Percentiles rank a stretch among this genome's conserved stretches.
Conservation (phyloP, 2,888 invertebrate genomes). For the Drosophila eohydei region DNA sequence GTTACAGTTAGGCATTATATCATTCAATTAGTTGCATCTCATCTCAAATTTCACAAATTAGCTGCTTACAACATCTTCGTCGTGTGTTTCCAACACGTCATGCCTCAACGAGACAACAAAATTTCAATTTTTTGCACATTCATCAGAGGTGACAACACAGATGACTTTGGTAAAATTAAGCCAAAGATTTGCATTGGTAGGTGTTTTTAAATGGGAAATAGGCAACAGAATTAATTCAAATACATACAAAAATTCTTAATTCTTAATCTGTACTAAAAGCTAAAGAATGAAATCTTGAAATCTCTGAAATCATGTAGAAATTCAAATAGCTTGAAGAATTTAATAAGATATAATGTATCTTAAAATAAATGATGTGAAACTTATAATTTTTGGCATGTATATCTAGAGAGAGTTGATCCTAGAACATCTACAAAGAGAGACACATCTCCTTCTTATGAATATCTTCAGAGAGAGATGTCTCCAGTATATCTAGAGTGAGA, state of each 20-base stretch:
- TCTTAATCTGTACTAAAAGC: not conserved
- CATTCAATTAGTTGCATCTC: constrained; percentile 45
- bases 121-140: constrained; percentile 26
- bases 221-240: not conserved
- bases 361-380: too few relatives aligned
- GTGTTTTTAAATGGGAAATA: not conserved
- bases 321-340: too few relatives aligned
- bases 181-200: not conserved
- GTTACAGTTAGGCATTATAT: constrained; percentile 28
- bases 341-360: too few relatives aligned
- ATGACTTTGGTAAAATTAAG: not conserved
- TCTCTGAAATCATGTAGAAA: too few relatives aligned
- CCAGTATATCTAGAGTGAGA: too few relatives aligned
- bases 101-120: constrained; percentile 15
- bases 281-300: not conserved
- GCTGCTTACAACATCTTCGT: constrained; percentile 31
- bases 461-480: too few relatives aligned
- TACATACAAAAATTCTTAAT: not conserved
- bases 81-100: constrained; percentile 12
- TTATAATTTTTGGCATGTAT: too few relatives aligned
- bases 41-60: constrained; percentile 46
- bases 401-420: too few relatives aligned
- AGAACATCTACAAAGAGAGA: too few relatives aligned
- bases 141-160: constrained; percentile 25
- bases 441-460: too few relatives aligned